Base-by-base conservation (phyloP, 1,140 invertebrate species). In the Panagrolaimus sp. region DNA sequence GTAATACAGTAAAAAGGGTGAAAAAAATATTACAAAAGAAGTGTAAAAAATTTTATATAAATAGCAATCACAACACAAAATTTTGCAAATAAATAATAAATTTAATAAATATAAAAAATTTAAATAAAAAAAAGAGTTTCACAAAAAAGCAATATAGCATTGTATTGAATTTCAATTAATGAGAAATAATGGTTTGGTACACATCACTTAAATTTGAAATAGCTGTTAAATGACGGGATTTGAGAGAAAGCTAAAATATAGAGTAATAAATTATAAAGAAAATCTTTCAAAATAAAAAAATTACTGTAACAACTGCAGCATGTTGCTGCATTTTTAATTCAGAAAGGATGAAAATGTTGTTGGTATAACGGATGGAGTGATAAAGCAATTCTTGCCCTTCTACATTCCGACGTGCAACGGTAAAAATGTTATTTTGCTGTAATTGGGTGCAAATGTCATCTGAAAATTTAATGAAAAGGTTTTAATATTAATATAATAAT, bases 311-410 rank as follows among this genome's bases (percentile, higher is more conserved):
- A 81, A 91, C 89, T 0, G 91, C 89, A 84, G 91, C 91, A 67
- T 92, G 92, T 0, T 94, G 94, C 83, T 94, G 91, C 71, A 98
- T 89, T 85, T 98, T 98, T 38, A 98, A 87, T 84, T 98, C 96
- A 47, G 94, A 89, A 5, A 98, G 86, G 14, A 98, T 92, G 93
- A 93, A 97, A 76, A 98, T 95, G 76, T 92, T 93, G 85, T 98
- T 98, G 43, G 92, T 94, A 28, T 98, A 87, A 85, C 96, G 96
- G 1, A 98, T 86, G 0, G 94, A 96, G 83, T 98, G 95, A 86
- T 98, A 98, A 2, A 98, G 87, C 93, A 98, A 97, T 82, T 99
- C 95, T 84, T 98, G 94, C 0, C 95, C 95, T 85, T 99, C 96
- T 0, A 98, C 94, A 84, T 95, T 97, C 55, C 95, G 88, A 84